Base-by-base conservation (phyloP, 2,797 vertebrate species). In the Cetoscarus ocellatus region DNA sequence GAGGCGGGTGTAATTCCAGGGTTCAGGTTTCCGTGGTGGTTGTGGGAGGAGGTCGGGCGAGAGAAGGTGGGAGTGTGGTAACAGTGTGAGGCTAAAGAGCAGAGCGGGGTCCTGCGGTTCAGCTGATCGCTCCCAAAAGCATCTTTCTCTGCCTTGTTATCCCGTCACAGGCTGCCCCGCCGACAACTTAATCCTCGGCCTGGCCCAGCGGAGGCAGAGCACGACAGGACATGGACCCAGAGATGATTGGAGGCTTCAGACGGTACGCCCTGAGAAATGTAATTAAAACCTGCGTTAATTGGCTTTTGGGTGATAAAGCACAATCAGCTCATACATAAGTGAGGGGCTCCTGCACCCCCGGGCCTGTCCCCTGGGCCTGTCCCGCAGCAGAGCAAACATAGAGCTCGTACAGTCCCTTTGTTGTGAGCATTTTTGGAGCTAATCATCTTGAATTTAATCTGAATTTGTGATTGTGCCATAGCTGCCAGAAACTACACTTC, bases 11-110 rank as follows among this genome's bases (percentile, higher is more conserved):
- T 93, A 93, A 95, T 94, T 91, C 90, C 84, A 90, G 86, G 88
- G 84, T 92, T 95, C 90, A 83, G 84, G 83, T 95, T 94, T 94
- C 80, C 90, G 93, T 45, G 92, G 92, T 91, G 67, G 56, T 77
- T 85, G 84, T 48, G 88, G 89, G 87, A 83, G 77, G 77, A 80
- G 80, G 86, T 71, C 35, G 67, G 76, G 73, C 53, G 59, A 83
- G 81, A 47, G 76, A 82, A 88, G 89, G 91, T 90, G 83, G 70
- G 72, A 85, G 86, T 88, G 85, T 89, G 90, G 87, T 88, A 91
- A 87, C 74, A 15, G 67, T 73, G 82, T 11, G 7, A 83, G 77
- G 79, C 86, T 90, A 90, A 92, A 92, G 84, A 91, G 83, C 80
- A 82, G 78, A 85, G 72, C 83, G 85, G 88, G 80, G 80, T 85